Evolutionary conservation across 2,888 invertebrate genomes (phyloP), one percentile per base, ranked within the genome.

Genomic region (Entomobrya multifasciata): DNA sequence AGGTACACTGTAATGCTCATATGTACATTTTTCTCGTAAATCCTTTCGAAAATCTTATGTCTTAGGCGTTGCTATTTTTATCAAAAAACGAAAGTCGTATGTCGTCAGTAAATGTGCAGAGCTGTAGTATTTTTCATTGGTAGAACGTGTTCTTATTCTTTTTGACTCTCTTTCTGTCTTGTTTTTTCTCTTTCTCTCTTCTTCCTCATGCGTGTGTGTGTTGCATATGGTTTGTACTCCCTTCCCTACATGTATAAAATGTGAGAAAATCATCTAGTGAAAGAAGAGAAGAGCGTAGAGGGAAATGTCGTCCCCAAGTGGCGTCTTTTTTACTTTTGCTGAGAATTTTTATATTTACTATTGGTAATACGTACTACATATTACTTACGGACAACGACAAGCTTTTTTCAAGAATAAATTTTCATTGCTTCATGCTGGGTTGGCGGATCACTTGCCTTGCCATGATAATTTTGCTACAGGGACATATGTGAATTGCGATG

Each of bases 221-320:
- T 70, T 47, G n/a, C n/a, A n/a, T n/a, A n/a, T n/a, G 22, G 49
- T 15, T 49, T 70, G 22, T 25, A 47, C 47, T 6, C 44, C 44
- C 20, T 65, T 65, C 65, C 8, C 44, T 47, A 44, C 25, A 13
- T 44, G 30, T 44, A 49, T 27, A 74, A 36, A 6, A 8, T 36
- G 27, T 20, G 36, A n/a, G 55, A 36, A 74, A 55, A 55, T 70
- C 70, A 49, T 47, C n/a, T n/a, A 49, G 65, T 27, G 20, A 25
- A 49, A 55, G 49, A 70, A 52, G 30, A 74, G 17, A 72, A 20
- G 47, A 70, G 44, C 62, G 60, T 41, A n/a, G 70, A 82, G 76
- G 74, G 81, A 81, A 70, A 77, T 87, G 86, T 87, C 86, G 77
- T 82, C 72, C 86, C 82, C 86, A 87, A 82, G 86, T 87, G 86